phyloP scores from a whole-genome alignment of 2,113 vertebrate species.

The Siniperca knerii region DNA sequence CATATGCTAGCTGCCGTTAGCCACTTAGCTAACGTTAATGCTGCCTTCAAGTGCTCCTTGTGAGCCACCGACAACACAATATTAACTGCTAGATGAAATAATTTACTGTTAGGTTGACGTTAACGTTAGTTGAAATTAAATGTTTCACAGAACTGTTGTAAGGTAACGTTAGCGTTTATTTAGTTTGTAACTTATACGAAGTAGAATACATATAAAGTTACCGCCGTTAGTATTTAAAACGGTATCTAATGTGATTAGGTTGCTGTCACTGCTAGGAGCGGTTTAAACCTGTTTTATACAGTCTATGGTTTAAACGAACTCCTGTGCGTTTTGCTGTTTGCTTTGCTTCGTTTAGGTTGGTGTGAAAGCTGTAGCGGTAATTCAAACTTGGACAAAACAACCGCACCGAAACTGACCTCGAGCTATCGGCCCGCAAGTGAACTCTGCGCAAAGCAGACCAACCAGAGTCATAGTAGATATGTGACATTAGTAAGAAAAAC shows the following conservation, averaged over 20 bases:
- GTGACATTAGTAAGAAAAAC: neutral
- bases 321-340: neutral
- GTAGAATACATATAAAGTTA: neutral
- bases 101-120: too few species aligned
- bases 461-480: neutral
- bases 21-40: conserved; percentile 7
- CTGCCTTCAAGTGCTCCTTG: conserved; percentile 38
- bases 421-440: neutral
- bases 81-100: too few species aligned
- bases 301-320: too few species aligned
- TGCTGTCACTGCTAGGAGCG: neutral
- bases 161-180: neutral
- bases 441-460: neutral
- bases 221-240: neutral
- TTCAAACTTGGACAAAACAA: neutral
- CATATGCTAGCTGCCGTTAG: neutral
- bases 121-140: neutral
- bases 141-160: neutral
- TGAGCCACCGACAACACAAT: neutral
- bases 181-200: neutral
- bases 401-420: too few species aligned
- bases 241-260: too few species aligned
- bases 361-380: neutral
- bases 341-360: neutral
- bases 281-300: neutral